Evolutionary conservation across 2,797 vertebrate genomes (phyloP).

Genomic region (Gallinago nigripennis): DNA sequence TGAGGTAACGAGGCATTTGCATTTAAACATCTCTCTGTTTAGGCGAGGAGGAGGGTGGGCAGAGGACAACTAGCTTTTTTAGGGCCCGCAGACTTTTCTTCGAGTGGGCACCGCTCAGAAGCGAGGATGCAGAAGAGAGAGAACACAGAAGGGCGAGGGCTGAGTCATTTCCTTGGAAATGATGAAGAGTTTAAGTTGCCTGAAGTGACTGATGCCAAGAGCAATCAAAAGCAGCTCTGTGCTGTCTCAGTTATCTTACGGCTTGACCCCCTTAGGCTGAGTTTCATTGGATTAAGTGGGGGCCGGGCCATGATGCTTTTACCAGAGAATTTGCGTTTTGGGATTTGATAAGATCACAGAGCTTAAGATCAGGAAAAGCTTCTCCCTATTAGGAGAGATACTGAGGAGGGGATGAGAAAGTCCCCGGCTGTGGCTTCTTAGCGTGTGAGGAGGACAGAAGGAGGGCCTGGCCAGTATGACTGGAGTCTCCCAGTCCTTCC

Average conservation of each 20-base stretch:
- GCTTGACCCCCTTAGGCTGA: conserved; percentile 47
- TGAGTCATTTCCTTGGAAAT: conserved; percentile 58
- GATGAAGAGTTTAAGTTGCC: conserved; percentile 36
- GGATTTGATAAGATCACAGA: conserved; percentile 44
- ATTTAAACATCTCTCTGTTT: not conserved
- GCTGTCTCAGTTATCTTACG: not conserved
- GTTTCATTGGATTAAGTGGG: conserved; percentile 58
- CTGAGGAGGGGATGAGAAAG: not conserved
- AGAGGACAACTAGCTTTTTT: not conserved
- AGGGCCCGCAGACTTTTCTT: not conserved
- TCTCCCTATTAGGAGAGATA: not conserved
- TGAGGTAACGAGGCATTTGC: conserved; percentile 83
- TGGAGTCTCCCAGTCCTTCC: not conserved
- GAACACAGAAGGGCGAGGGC: conserved; percentile 57
- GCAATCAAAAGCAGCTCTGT: conserved; percentile 31
- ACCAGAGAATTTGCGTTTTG: conserved; percentile 37
- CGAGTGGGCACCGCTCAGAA: conserved; percentile 7
- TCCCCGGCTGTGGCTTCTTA: not conserved
- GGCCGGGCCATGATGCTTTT: not conserved
- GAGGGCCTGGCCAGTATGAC: not conserved
- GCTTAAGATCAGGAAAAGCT: conserved; percentile 38
- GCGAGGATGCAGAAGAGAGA: conserved; percentile 19
- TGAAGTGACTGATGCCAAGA: conserved; percentile 30
- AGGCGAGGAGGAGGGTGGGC: conserved; percentile 30
- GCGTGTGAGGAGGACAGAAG: not conserved